Base-by-base conservation (phyloP, 2,888 invertebrate species). In the Acronicta alni region DNA sequence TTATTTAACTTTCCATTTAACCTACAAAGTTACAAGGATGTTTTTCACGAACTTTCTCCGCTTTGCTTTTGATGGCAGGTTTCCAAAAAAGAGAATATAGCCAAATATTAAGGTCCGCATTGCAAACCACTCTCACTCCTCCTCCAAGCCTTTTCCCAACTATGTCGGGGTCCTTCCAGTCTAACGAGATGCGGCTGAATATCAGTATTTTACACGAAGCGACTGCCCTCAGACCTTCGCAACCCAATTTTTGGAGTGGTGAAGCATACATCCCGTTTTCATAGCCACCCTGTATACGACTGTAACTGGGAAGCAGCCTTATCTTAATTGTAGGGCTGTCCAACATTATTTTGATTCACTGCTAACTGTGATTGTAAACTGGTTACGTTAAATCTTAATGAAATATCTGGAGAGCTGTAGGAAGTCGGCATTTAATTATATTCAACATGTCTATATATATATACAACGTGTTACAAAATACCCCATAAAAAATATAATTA, bases 381-480 rank as follows among this genome's bases (percentile, higher is more conserved):
- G n/a, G 35, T 35, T 35, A 1, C 2, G n/a, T 14, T 35, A 35
- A 41, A 58, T 51, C 59, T 45, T 60, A 60, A 45, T 51, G 9
- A 35, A 49, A 44, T 39, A 58, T 46, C 57, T 35, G 9, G 17
- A 46, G 57, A 35, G 30, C 35, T 14, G 14, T 35, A 35, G 35
- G 35, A 35, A 58, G 30, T 8, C 37, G 26, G 42, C 8, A 17
- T 10, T 18, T 5, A 14, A 16, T 35, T 41, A 1, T 12, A 12
- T 12, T 8, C 2, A 7, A 2, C 23, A 23, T 7, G 4, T n/a
- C n/a, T n/a, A n/a, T n/a, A n/a, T n/a, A n/a, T n/a, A n/a, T n/a
- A n/a, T n/a, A n/a, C n/a, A n/a, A n/a, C n/a, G n/a, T n/a, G n/a
- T n/a, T n/a, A n/a, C n/a, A n/a, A n/a, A n/a, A n/a, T n/a, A n/a